Evolutionary conservation across 2,797 vertebrate genomes (phyloP).

Genomic region (Sebastes vulpes): DNA sequence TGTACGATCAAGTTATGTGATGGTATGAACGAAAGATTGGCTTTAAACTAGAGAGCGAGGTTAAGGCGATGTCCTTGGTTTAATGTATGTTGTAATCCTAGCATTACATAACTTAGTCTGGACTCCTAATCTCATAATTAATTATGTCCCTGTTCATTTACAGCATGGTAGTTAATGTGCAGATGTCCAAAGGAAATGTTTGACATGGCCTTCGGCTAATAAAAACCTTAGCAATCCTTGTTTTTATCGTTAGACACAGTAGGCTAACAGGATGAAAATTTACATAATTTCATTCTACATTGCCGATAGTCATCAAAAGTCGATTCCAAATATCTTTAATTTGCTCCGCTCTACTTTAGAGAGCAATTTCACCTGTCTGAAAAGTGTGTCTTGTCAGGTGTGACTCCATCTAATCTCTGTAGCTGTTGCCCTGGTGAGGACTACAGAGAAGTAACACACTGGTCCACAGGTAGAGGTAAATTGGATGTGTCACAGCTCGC

Average conservation of each 20-base stretch:
- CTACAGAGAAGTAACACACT: constrained; percentile 45
- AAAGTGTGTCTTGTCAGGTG: constrained; percentile 39
- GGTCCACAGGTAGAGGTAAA: constrained; percentile 78
- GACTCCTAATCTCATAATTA: constrained; percentile 31
- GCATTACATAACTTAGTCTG: constrained; percentile 11
- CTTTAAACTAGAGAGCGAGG: constrained; percentile 10
- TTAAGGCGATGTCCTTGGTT: constrained; percentile 30
- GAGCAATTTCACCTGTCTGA: neutral
- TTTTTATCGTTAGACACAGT: neutral
- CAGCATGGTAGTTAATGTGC: constrained; percentile 3
- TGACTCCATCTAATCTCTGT: constrained; percentile 32
- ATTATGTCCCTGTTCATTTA: constrained; percentile 23
- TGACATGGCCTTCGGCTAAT: neutral
- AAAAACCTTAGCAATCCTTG: neutral
- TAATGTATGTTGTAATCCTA: constrained; percentile 22
- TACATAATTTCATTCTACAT: neutral
- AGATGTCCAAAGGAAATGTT: constrained; percentile 1
- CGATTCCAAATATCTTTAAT: neutral
- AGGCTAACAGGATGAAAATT: neutral
- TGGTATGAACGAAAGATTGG: constrained; percentile 34
- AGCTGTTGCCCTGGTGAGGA: constrained; percentile 34
- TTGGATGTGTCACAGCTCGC: constrained; percentile 78
- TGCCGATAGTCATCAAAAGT: neutral
- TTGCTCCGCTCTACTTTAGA: neutral
- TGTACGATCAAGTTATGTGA: constrained; percentile 32